phyloP scores from a whole-genome alignment of 2,888 invertebrate species.

The Mesorhabditis belari region DNA sequence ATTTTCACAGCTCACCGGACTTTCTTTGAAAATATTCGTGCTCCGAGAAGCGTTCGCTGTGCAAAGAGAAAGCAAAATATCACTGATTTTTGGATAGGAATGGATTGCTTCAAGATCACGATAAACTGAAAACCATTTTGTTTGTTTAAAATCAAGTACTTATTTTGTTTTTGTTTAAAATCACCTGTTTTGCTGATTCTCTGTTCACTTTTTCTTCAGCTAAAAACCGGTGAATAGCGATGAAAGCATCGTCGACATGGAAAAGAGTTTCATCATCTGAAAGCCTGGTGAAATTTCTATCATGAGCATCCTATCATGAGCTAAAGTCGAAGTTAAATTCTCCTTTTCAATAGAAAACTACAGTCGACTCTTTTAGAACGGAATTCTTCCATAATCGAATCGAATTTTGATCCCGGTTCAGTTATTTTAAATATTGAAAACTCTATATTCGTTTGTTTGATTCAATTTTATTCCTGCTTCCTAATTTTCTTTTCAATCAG shows the following conservation, averaged over 20 bases:
- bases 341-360: background rate
- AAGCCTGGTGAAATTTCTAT: too few species aligned
- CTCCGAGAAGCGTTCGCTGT: conserved; percentile 1
- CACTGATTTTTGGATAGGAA: conserved; percentile 10
- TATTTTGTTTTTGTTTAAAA: background rate
- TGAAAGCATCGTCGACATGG: conserved; percentile 43
- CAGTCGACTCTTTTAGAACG: too few species aligned
- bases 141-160: background rate
- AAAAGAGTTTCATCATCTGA: conserved; percentile 36
- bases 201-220: conserved; percentile 25
- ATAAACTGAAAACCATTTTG: conserved; percentile 14
- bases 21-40: background rate
- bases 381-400: too few species aligned
- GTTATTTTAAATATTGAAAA: too few species aligned
- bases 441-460: too few species aligned
- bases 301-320: too few species aligned
- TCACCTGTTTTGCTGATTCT: conserved; percentile 18
- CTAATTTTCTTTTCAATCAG: too few species aligned
- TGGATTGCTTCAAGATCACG: conserved; percentile 9
- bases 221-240: conserved; percentile 32
- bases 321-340: too few species aligned
- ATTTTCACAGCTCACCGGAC: background rate
- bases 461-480: too few species aligned
- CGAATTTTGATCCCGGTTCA: too few species aligned
- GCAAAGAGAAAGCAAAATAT: conserved; percentile 11